These are phyloP conservation scores for Ciconia stormi DNA, from an alignment of 2,113 vertebrate genomes.

Conservation along the genomic window DNA sequence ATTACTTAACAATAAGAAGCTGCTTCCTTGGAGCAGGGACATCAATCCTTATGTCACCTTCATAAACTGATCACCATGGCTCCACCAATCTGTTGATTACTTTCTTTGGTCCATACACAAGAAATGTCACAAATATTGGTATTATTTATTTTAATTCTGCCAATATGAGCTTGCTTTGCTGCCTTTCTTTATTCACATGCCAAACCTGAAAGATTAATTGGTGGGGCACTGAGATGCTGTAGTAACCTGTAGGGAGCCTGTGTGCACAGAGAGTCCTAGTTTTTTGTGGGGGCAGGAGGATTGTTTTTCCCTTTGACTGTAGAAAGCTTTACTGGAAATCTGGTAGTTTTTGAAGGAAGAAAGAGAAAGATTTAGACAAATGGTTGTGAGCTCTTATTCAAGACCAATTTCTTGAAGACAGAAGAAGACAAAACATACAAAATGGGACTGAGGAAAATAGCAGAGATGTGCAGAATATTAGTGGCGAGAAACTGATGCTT, in stretches of 20 bases:
- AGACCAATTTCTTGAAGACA: background rate
- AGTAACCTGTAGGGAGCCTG: background rate
- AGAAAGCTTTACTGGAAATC: background rate
- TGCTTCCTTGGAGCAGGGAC: background rate
- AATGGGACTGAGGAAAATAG: background rate
- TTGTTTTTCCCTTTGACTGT: background rate
- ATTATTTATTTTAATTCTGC: background rate
- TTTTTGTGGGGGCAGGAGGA: background rate
- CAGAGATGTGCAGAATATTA: background rate
- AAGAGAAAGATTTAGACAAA: background rate
- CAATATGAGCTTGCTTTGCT: background rate
- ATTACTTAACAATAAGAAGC: slow-evolving; percentile 15
- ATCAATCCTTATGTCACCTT: slow-evolving; percentile 10
- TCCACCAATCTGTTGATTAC: background rate
- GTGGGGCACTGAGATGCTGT: background rate
- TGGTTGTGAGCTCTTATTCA: background rate
- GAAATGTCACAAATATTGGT: background rate
- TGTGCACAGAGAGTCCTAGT: background rate
- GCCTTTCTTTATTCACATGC: background rate
- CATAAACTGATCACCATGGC: background rate
- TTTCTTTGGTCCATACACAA: background rate
- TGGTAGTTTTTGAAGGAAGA: background rate
- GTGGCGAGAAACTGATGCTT: background rate
- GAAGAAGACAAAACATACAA: background rate
- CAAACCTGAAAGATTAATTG: background rate